Percentiles rank a stretch among this genome's conserved stretches.
Evolutionary conservation across 1,140 invertebrate species (phyloP).

Genomic region (Gyrodactylus salaris): DNA sequence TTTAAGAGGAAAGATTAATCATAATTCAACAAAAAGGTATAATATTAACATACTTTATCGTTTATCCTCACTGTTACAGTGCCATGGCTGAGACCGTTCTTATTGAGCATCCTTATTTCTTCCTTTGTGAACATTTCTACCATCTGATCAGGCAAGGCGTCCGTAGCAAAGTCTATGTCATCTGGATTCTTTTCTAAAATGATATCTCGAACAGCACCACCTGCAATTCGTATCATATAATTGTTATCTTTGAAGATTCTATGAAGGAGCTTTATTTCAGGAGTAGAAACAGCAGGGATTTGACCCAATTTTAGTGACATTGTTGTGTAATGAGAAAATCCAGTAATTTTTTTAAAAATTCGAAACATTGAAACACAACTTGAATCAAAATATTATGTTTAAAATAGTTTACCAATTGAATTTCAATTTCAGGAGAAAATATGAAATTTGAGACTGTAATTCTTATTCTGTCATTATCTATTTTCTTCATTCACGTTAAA

Average conservation of each 20-base stretch:
- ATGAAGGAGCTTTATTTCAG: background rate
- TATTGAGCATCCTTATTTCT: slow-evolving; percentile 57
- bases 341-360: background rate
- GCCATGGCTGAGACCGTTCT: slow-evolving; percentile 72
- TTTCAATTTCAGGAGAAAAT: too few relatives aligned
- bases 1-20: background rate
- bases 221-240: slow-evolving; percentile 44
- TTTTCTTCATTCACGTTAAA: background rate
- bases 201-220: slow-evolving; percentile 71
- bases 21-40: background rate
- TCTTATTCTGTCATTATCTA: background rate
- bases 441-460: too few relatives aligned
- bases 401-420: too few relatives aligned
- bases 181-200: slow-evolving; percentile 44
- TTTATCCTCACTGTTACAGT: slow-evolving; percentile 85
- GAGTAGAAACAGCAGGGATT: background rate
- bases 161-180: slow-evolving; percentile 87
- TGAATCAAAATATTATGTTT: too few relatives aligned
- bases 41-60: slow-evolving; percentile 62
- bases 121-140: slow-evolving; percentile 59
- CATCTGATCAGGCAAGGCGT: slow-evolving; percentile 77
- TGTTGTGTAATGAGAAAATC: background rate
- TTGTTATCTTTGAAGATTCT: slow-evolving; percentile 3
- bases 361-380: background rate
- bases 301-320: background rate